Conservation (phyloP, 2,888 invertebrate species). For the Lasioglossum vierecki region DNA sequence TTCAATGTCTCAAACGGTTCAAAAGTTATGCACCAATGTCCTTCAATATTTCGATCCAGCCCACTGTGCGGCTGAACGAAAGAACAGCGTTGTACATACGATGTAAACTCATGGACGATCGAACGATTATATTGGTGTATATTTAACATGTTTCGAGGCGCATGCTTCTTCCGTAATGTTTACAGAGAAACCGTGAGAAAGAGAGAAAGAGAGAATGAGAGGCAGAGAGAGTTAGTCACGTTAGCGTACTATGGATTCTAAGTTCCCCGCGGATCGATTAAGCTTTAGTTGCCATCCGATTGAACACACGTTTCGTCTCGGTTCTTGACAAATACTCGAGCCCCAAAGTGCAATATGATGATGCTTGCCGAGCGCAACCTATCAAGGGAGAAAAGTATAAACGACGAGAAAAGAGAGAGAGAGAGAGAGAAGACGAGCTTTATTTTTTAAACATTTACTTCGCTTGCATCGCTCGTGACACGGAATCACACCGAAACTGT, state of each 20-base stretch:
- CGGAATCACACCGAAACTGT: constrained; percentile 5
- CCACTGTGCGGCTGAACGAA: neutral
- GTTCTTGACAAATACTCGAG: constrained; percentile 51
- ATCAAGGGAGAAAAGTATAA: neutral
- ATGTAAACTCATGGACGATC: constrained; percentile 55
- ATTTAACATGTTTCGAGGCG: constrained; percentile 52
- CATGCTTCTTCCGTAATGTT: constrained; percentile 37
- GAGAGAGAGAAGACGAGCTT: constrained; percentile 19
- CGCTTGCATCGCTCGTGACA: neutral
- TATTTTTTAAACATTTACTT: constrained; percentile 1
- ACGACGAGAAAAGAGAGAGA: neutral
- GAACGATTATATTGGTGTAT: constrained; percentile 45
- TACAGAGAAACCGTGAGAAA: neutral
- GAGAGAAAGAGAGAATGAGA: neutral
- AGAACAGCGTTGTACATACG: constrained; percentile 43
- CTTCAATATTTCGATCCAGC: too few species aligned
- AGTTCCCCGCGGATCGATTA: constrained; percentile 26
- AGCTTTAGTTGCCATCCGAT: constrained; percentile 1
- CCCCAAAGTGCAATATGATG: constrained; percentile 46
- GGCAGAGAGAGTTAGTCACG: neutral
- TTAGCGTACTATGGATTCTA: constrained; percentile 26
- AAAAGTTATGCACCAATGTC: too few species aligned
- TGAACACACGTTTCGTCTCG: neutral
- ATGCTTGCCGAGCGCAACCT: neutral
- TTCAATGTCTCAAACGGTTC: too few species aligned